Conservation (phyloP, 2,888 invertebrate genomes). For the Blastobasis adustella region DNA sequence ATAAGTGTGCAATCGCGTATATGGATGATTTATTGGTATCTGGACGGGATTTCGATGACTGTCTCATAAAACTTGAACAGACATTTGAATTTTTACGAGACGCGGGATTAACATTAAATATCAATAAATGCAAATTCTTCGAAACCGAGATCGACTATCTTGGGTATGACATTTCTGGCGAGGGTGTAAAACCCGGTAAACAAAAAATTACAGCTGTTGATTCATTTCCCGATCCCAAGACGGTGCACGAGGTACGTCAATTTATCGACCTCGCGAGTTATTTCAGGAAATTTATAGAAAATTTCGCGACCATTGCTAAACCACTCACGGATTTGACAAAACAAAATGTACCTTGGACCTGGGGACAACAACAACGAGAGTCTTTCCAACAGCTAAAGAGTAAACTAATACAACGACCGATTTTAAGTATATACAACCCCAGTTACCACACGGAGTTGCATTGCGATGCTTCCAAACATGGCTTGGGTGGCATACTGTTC, state of each 20-base stretch:
- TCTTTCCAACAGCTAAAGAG: constrained; percentile 2
- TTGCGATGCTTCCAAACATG: constrained; percentile 6
- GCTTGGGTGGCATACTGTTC: constrained; percentile 4
- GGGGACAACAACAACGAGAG: constrained; percentile 4
- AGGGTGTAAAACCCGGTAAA: constrained; percentile 17
- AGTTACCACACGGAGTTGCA: constrained; percentile 4
- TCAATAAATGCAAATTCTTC: constrained; percentile 19
- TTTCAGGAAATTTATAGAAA: constrained; percentile 20
- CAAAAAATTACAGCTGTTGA: constrained; percentile 19
- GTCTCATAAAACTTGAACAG: constrained; percentile 1
- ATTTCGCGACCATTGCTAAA: constrained; percentile 3
- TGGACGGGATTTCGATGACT: constrained; percentile 1
- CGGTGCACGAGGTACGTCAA: constrained; percentile 21
- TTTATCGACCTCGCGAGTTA: constrained; percentile 21
- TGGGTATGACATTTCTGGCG: constrained; percentile 20
- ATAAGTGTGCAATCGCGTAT: constrained; percentile 14
- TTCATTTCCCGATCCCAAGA: constrained; percentile 20
- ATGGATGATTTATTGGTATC: constrained; percentile 25
- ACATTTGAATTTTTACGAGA: not conserved
- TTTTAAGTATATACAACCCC: constrained; percentile 6
- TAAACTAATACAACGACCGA: constrained; percentile 1
- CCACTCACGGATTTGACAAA: constrained; percentile 6
- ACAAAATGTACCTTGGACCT: constrained; percentile 1
- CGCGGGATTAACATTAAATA: constrained; percentile 4
- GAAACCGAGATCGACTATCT: constrained; percentile 17